phyloP scores from a whole-genome alignment of 2,888 invertebrate genomes.

The Belgica antarctica region DNA sequence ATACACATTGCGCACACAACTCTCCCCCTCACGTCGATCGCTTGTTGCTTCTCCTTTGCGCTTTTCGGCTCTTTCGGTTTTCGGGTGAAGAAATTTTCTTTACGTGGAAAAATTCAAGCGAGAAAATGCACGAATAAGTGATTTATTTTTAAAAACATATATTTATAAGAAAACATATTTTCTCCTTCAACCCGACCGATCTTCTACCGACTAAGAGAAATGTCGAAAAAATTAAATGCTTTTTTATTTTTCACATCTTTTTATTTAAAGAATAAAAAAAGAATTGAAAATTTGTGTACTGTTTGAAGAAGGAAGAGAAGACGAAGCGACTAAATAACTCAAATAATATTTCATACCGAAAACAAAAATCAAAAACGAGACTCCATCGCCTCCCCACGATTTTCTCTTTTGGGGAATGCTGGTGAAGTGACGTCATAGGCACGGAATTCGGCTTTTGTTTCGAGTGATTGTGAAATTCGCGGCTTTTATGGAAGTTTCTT shows the following conservation, averaged over 20 bases:
- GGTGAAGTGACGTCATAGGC: no score
- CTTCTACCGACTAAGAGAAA: constrained; percentile 18
- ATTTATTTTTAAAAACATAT: constrained; percentile 28
- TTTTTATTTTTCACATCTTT: constrained; percentile 20
- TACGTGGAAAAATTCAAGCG: constrained; percentile 14
- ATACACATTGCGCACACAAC: neutral
- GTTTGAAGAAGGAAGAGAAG: constrained; percentile 18
- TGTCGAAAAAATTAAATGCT: constrained; percentile 16
- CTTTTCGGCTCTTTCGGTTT: no score
- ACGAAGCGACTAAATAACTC: constrained; percentile 21
- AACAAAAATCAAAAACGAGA: neutral
- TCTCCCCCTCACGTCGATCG: constrained; percentile 11
- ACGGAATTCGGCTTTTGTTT: no score
- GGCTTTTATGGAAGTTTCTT: no score
- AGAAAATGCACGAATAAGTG: constrained; percentile 16
- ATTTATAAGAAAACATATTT: constrained; percentile 11
- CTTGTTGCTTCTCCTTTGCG: neutral
- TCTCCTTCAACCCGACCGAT: constrained; percentile 13
- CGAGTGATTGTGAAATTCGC: no score
- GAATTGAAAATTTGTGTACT: constrained; percentile 18
- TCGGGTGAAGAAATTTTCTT: constrained; percentile 11
- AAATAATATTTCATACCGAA: neutral
- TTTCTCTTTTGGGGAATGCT: no score
- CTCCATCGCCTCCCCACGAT: neutral
- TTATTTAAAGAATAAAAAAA: constrained; percentile 24